A percentile compares a stretch with the other conserved stretches of the same genome.
These are phyloP conservation scores for Anneissia japonica DNA, from an alignment of 35 echinoderm and acorn worm species.

Conservation along the genomic window DNA sequence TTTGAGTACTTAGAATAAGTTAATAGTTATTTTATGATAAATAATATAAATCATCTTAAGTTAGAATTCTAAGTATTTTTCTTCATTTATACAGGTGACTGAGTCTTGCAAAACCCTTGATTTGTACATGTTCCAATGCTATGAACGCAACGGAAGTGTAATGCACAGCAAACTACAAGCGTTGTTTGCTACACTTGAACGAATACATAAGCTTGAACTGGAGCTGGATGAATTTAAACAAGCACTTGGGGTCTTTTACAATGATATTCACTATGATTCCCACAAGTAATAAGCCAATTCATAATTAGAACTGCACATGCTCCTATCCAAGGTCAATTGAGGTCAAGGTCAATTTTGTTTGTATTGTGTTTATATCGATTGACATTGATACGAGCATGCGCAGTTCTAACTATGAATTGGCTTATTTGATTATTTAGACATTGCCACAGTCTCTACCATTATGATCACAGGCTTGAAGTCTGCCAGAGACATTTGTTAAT, in stretches of 20 bases:
- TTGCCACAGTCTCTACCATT: too few relatives aligned
- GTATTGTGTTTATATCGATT: too few relatives aligned
- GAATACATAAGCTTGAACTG: constrained; percentile 65
- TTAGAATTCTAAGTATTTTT: neutral
- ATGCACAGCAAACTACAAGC: constrained; percentile 88
- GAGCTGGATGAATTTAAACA: constrained; percentile 83
- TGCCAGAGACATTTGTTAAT: too few relatives aligned
- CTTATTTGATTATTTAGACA: too few relatives aligned
- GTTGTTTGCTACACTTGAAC: constrained; percentile 81
- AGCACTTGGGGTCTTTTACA: constrained; percentile 72
- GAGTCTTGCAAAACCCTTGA: constrained; percentile 52
- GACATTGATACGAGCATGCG: too few relatives aligned
- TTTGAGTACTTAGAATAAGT: neutral
- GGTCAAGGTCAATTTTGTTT: too few relatives aligned
- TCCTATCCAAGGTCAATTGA: too few relatives aligned
- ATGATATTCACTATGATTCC: constrained; percentile 50
- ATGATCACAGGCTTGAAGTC: too few relatives aligned
- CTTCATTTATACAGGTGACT: constrained; percentile 40
- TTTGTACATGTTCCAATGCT: constrained; percentile 62
- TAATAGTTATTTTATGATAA: neutral
- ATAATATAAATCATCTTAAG: neutral
- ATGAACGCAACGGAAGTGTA: constrained; percentile 61
- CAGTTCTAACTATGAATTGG: too few relatives aligned
- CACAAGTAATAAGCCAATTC: too few relatives aligned
- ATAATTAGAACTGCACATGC: too few relatives aligned